Percentiles rank a stretch among this genome's conserved stretches.
Evolutionary conservation across 2,113 vertebrate species (phyloP).

Genomic region (Puffinus mauretanicus): DNA sequence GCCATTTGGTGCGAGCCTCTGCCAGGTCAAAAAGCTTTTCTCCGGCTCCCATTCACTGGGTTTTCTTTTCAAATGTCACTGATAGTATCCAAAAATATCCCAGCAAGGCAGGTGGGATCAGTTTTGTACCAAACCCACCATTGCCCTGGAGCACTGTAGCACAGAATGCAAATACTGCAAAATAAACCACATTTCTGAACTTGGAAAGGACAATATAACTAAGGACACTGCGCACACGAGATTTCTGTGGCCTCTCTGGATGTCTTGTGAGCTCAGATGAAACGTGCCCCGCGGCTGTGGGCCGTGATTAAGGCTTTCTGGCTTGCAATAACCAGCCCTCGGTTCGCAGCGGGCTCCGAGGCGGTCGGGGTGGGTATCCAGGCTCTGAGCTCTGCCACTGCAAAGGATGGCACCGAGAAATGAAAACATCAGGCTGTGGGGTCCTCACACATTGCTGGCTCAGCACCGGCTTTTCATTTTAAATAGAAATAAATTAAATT

Average conservation of each 20-base stretch:
- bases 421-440: background rate
- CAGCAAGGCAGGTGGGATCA: background rate
- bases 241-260: background rate
- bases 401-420: background rate
- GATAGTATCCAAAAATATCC: background rate
- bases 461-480: background rate
- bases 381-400: background rate
- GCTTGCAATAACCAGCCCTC: background rate
- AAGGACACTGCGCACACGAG: background rate
- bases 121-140: background rate
- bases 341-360: background rate
- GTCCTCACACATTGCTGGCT: background rate
- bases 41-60: background rate
- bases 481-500: background rate
- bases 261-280: background rate
- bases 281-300: background rate
- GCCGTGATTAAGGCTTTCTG: background rate
- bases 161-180: background rate
- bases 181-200: background rate
- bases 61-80: background rate
- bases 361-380: accelerated
- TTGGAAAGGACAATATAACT: background rate
- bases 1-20: background rate
- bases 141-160: background rate
- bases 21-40: background rate